These are phyloP conservation scores for Diadophis punctatus DNA, from an alignment of 2,113 vertebrate species.

Conservation along the genomic window DNA sequence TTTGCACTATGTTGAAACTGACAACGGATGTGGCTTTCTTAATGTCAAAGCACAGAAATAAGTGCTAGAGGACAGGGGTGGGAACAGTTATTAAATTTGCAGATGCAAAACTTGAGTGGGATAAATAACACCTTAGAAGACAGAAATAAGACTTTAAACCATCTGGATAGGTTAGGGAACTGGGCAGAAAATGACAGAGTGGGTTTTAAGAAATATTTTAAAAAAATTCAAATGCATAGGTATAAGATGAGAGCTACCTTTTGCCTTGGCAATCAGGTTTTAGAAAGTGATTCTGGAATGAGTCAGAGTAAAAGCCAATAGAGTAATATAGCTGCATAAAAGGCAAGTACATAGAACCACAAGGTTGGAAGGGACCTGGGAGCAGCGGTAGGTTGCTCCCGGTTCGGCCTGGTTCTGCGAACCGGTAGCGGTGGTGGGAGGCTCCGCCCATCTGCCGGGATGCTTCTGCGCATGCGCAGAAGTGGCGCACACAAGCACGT, in stretches of 20 bases:
- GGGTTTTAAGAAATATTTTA: neutral
- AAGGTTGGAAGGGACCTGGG: too few relatives aligned
- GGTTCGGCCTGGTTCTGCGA: too few relatives aligned
- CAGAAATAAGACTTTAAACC: neutral
- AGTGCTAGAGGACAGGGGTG: neutral
- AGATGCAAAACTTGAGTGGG: neutral
- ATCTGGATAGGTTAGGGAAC: neutral
- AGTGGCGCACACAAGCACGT: too few relatives aligned
- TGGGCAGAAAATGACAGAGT: neutral
- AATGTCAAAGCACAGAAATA: slow-evolving; percentile 70
- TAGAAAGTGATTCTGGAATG: neutral
- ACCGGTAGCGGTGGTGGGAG: too few relatives aligned
- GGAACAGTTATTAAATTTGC: neutral
- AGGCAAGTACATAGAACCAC: neutral
- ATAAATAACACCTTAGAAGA: neutral
- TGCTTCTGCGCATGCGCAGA: too few relatives aligned
- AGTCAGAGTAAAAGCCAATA: neutral
- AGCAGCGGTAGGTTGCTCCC: too few relatives aligned
- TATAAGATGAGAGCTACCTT: neutral
- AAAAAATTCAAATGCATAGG: neutral
- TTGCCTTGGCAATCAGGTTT: neutral
- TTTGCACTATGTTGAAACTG: slow-evolving; percentile 77
- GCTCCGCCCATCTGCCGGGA: too few relatives aligned
- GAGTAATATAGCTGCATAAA: neutral
- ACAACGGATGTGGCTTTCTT: slow-evolving; percentile 73